These are phyloP conservation scores for Amblyornis subalaris DNA, from an alignment of 2,113 vertebrate species.

Conservation along the genomic window DNA sequence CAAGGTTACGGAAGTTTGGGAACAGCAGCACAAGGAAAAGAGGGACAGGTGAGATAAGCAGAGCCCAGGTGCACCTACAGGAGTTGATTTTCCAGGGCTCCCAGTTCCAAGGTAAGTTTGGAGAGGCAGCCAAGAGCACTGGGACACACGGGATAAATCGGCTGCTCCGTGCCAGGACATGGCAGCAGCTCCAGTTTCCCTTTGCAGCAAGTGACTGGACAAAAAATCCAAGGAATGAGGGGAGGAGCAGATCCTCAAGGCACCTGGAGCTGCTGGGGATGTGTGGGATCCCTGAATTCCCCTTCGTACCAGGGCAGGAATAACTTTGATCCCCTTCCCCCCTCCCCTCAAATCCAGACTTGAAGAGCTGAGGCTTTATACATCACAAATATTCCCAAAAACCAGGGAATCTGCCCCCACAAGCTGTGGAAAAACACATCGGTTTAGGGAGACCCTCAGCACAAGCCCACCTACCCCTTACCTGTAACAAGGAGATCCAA, in stretches of 20 bases:
- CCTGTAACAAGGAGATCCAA: rapidly evolving
- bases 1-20: neutral
- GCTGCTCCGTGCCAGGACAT: neutral
- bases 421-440: rapidly evolving
- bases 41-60: neutral
- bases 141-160: neutral
- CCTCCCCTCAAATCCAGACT: rapidly evolving
- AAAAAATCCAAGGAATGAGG: neutral
- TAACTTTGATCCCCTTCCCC: rapidly evolving
- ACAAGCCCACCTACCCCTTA: rapidly evolving
- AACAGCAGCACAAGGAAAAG: rapidly evolving
- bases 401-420: rapidly evolving
- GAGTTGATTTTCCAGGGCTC: neutral
- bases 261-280: neutral
- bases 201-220: neutral
- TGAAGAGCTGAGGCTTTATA: neutral
- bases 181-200: neutral
- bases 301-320: neutral
- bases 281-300: neutral
- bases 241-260: neutral
- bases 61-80: neutral
- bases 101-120: neutral
- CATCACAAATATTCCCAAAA: neutral
- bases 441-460: neutral
- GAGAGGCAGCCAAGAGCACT: neutral